Evolutionary conservation across 2,888 invertebrate species (phyloP), one percentile per base, ranked within the genome.

Genomic region (Acanthosepion lycidas): DNA sequence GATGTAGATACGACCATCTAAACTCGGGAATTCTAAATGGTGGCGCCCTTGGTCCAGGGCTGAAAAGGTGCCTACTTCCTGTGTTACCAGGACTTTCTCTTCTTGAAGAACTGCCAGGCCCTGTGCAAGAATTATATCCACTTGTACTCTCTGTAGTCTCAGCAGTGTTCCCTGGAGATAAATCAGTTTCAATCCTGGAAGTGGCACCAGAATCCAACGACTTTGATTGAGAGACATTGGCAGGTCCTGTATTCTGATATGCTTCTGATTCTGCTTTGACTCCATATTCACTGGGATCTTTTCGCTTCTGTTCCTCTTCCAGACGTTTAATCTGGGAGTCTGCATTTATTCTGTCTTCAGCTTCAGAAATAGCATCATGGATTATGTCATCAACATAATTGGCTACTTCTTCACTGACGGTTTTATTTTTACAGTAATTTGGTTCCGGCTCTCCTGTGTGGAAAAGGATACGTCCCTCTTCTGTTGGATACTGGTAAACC

Each of bases 1-100:
- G 99, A 98, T 99, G 99, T 96, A 99, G 99, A 97, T 99, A 99
- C 2, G 99, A 99, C 99, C 99, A 99, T 96, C 99, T 98, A 98
- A 99, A 99, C 98, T 99, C 99, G 51, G 99, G 99, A 97, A 99
- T 99, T 96, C 99, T 98, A 98, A 99, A 99, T 6, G 99, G 97
- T 91, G 97, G 97, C 20, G 97, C 97, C 55, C 97, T 95, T 0
- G 97, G 97, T 64, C 97, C 97, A 9, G 97, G 97, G 95, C 97
- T 97, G 95, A 97, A 97, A 94, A 97, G 96, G 94, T 97, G 96
- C 93, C 96, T 95, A 59, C 96, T 96, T 94, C 96, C 96, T 28
- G 93, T 48, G 26, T 48, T 93, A 18, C 93, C 51, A 51, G 49
- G 93, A 53, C 93, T 93, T n/a, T 53, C 53, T 93, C 93, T 93